Evolutionary conservation across 1,140 invertebrate species (phyloP).

Genomic region (Bombus sylvicola): DNA sequence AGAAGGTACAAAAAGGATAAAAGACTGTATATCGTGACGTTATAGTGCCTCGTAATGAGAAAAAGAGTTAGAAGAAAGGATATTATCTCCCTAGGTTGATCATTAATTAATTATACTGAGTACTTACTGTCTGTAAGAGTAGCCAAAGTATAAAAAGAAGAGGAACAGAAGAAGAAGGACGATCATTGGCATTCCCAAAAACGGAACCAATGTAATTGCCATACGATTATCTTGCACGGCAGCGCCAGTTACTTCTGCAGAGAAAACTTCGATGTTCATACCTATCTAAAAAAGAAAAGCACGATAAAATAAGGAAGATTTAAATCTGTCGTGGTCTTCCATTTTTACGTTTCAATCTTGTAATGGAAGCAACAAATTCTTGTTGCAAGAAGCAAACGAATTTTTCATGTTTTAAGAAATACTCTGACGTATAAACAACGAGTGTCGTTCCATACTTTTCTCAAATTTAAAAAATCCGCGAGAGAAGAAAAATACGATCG

Average conservation of each 20-base stretch:
- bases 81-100: neutral
- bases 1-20: neutral
- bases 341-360: no score
- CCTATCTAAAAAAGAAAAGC: slow-evolving; percentile 48
- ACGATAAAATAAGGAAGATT: no score
- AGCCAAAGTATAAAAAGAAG: slow-evolving; percentile 68
- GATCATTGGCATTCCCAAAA: slow-evolving; percentile 68
- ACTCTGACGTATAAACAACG: no score
- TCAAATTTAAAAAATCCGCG: no score
- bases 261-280: slow-evolving; percentile 60
- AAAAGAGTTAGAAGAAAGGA: neutral
- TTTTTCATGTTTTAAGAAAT: no score
- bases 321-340: rapidly evolving
- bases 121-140: slow-evolving; percentile 76
- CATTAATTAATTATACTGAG: neutral
- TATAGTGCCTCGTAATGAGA: neutral
- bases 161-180: slow-evolving; percentile 64
- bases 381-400: no score
- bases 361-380: no score
- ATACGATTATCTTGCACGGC: slow-evolving; percentile 59
- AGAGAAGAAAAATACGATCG: no score
- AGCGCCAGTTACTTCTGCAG: slow-evolving; percentile 64
- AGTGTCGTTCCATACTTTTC: no score
- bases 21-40: neutral
- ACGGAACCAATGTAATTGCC: slow-evolving; percentile 51